phyloP scores from a whole-genome alignment of 1,140 invertebrate genomes.

The Chymomyza costata region DNA sequence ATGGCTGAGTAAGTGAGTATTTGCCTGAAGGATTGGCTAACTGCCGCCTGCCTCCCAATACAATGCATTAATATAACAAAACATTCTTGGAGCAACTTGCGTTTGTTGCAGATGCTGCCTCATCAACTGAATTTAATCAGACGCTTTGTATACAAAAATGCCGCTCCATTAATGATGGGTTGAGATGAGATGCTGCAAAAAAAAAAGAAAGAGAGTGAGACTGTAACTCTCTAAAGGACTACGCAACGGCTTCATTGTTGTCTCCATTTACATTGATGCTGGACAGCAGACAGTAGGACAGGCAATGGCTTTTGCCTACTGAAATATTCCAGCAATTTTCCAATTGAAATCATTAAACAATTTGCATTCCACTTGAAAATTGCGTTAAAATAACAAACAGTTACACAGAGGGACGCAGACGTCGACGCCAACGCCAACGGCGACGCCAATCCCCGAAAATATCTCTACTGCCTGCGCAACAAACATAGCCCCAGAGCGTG shows the following conservation, averaged over 20 bases:
- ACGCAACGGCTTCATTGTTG: constrained; percentile 23
- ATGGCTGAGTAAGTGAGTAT: constrained; percentile 59
- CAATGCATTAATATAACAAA: constrained; percentile 69
- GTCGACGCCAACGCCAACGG: background rate
- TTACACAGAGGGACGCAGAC: constrained; percentile 3
- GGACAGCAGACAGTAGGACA: constrained; percentile 1
- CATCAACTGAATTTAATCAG: constrained; percentile 73
- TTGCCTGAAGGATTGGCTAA: too few species aligned
- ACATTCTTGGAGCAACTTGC: constrained; percentile 55
- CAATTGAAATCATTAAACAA: constrained; percentile 75
- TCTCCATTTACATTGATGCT: constrained; percentile 7
- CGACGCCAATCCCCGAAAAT: too few species aligned
- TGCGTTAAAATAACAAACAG: constrained; percentile 74
- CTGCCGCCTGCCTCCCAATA: constrained; percentile 32
- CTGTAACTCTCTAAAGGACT: background rate
- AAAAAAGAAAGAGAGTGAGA: background rate
- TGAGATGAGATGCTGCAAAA: constrained; percentile 26
- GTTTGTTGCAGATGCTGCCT: constrained; percentile 30
- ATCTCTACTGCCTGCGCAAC: too few species aligned
- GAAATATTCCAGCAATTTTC: constrained; percentile 73
- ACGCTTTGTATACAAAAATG: constrained; percentile 69
- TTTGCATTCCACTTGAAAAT: constrained; percentile 74
- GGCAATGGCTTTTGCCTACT: constrained; percentile 41
- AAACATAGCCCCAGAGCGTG: too few species aligned
- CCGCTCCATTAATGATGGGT: too few species aligned